Base-by-base conservation (phyloP, 2,113 vertebrate species). In the Microtus richardsoni region DNA sequence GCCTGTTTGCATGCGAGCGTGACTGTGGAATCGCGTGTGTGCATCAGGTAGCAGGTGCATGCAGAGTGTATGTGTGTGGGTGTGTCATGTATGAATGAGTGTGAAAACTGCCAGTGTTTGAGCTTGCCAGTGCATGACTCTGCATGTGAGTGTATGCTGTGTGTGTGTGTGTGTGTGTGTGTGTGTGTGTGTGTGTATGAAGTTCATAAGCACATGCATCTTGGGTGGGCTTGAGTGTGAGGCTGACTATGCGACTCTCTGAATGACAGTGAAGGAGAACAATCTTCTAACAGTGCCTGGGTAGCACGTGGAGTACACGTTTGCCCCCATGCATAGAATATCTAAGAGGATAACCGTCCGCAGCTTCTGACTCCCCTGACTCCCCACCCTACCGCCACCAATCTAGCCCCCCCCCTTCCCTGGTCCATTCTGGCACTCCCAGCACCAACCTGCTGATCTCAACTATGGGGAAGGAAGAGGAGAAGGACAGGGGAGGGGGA, bases 21-120 rank as follows among this genome's bases (percentile, higher is more conserved):
- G 88, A 96, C 68, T 92, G 28, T 62, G 85, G 24, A 66, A 80
- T 62, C 71, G 39, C 52, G 66, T 3, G 16, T 12, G 73, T 87
- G 83, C 66, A 70, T 58, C 86, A 91, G 86, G 94, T 77, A 92
- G 93, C 89, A 96, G 88, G 87, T 86, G 66, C 78, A 10, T 84
- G 68, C 36, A 24, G 58, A 14, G 2, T 62, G 62, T 1, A 0
- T 71, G 87, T 87, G 82, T 47, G 73, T 86, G 39, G 73, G 58
- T 93, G 77, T 4, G 4, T 90, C 75, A 73, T n/a, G 17, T 54
- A 64, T 36, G 70, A 96, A 64, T 85, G 58, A 84, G 58, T 44
- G 39, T 84, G 4, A 9, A 95, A 79, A 30, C 62, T 2, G 4
- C 88, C 86, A 83, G 30, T 30, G 7, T 49, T 64, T 33, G 64